A percentile compares a stretch with the other conserved stretches of the same genome.
phyloP scores from a whole-genome alignment of 2,888 invertebrate genomes.

The Dusona sp. region DNA sequence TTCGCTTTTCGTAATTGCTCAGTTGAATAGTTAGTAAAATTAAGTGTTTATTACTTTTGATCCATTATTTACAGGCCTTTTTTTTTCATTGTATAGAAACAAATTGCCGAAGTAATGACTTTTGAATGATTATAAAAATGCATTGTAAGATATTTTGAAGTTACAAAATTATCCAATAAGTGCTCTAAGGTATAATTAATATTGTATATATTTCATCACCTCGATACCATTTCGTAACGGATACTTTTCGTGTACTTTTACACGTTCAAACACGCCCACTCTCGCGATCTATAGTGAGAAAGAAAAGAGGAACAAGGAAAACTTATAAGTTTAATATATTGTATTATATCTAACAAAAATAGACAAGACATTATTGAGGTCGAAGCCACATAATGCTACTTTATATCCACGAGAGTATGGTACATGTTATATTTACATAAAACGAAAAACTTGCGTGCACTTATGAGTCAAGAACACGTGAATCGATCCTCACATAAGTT shows the following conservation, averaged over 20 bases:
- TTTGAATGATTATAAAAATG: not conserved
- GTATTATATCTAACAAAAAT: constrained; percentile 26
- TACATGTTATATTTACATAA: not conserved
- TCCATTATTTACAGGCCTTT: not conserved
- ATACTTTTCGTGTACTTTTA: not conserved
- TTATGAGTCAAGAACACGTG: not conserved
- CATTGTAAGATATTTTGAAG: constrained; percentile 12
- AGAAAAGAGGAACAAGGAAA: constrained; percentile 42
- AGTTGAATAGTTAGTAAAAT: not conserved
- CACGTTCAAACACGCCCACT: constrained; percentile 27
- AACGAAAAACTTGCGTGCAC: not conserved
- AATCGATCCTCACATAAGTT: not conserved
- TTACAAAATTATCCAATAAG: constrained; percentile 7
- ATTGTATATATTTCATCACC: not conserved
- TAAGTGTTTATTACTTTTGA: not conserved
- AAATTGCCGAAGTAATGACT: not conserved
- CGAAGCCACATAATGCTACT: constrained; percentile 45
- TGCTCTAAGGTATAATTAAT: constrained; percentile 9
- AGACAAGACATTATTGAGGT: constrained; percentile 12
- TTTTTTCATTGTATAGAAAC: not conserved
- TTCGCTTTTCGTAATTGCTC: not conserved
- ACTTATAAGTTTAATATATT: constrained; percentile 48
- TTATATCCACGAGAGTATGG: constrained; percentile 1
- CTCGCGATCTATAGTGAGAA: not conserved
- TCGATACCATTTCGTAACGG: constrained; percentile 9